Conservation (phyloP, 2,888 invertebrate species). For the Leuctra nigra region DNA sequence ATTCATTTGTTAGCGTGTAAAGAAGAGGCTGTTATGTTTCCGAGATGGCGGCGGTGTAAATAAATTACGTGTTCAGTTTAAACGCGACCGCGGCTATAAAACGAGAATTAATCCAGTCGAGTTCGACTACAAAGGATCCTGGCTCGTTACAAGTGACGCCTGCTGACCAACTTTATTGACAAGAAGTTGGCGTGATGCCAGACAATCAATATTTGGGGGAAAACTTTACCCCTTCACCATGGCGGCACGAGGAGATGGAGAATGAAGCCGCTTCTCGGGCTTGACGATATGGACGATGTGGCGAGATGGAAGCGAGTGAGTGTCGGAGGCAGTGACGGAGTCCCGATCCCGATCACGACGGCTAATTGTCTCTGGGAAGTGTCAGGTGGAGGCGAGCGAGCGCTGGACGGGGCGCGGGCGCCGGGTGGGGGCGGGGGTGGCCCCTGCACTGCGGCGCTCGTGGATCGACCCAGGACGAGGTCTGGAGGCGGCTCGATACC, state of each 20-base stretch:
- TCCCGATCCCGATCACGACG: not conserved
- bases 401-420: slow-evolving; percentile 1
- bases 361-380: not conserved
- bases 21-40: no score
- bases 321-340: not conserved
- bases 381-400: not conserved
- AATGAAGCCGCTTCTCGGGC: not conserved
- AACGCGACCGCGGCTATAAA: no score
- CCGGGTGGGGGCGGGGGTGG: slow-evolving; percentile 8
- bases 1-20: no score
- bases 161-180: not conserved
- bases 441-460: slow-evolving; percentile 23
- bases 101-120: no score
- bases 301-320: not conserved
- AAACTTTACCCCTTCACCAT: no score
- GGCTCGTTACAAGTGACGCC: no score
- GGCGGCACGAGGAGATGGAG: no score
- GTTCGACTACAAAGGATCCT: no score
- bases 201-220: not conserved
- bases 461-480: slow-evolving; percentile 19
- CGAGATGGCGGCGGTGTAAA: no score
- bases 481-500: slow-evolving; percentile 2
- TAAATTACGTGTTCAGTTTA: no score
- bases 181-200: not conserved
- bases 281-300: not conserved